Evolutionary conservation across 2,888 invertebrate genomes (phyloP).

Genomic region (Chromoteleia sp.): DNA sequence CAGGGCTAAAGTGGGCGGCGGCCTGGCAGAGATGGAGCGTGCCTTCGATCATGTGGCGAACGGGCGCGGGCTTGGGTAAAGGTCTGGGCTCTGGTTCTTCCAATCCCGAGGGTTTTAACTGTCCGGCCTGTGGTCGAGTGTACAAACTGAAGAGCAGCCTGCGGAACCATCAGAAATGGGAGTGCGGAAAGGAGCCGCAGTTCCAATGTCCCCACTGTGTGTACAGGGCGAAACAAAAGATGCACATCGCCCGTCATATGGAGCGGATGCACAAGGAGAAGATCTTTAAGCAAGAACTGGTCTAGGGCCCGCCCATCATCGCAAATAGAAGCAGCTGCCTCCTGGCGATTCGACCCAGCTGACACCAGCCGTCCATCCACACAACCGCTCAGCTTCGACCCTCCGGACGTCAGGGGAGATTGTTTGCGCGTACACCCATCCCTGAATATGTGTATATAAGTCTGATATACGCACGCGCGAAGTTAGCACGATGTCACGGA

Average conservation of each 20-base stretch:
- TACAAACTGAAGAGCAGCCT: slow-evolving; percentile 94
- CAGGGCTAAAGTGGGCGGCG: slow-evolving; percentile 88
- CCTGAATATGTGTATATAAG: background rate
- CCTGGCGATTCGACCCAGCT: slow-evolving; percentile 9
- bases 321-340: slow-evolving; percentile 29
- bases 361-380: slow-evolving; percentile 26
- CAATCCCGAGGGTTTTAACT: slow-evolving; percentile 88
- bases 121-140: slow-evolving; percentile 93
- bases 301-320: slow-evolving; percentile 73
- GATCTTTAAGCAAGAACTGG: slow-evolving; percentile 83
- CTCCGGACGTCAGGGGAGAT: slow-evolving; percentile 7
- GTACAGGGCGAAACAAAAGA: slow-evolving; percentile 84
- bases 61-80: slow-evolving; percentile 81
- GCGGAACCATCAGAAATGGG: slow-evolving; percentile 84
- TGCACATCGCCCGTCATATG: slow-evolving; percentile 85
- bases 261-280: slow-evolving; percentile 85
- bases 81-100: slow-evolving; percentile 75
- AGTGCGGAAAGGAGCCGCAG: slow-evolving; percentile 85
- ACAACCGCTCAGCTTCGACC: background rate
- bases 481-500: background rate
- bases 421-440: slow-evolving; percentile 4
- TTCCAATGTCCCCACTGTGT: slow-evolving; percentile 85
- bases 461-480: slow-evolving; percentile 5
- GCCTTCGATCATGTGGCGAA: slow-evolving; percentile 84
- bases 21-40: slow-evolving; percentile 87